Evolutionary conservation across 2,113 vertebrate genomes (phyloP), one percentile per base, ranked within the genome.

Genomic region (Talpa occidentalis): DNA sequence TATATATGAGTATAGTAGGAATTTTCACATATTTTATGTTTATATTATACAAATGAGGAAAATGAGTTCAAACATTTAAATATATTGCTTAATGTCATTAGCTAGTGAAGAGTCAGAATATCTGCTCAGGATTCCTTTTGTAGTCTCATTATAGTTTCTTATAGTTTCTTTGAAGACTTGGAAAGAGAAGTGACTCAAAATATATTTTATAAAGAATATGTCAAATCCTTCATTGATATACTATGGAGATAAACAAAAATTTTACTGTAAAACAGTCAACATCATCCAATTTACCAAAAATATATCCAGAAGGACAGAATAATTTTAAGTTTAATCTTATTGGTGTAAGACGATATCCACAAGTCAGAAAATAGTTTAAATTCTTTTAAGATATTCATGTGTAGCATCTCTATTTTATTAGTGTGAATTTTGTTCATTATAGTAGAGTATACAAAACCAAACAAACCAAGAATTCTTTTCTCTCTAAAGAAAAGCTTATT

Each of bases 341-440:
- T 76, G 37, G 1, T 52, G 6, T 30, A 59, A 69, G 79, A 21
- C 17, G 59, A 64, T 40, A 78, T 35, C 90, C 42, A 92, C 56
- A 70, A 59, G 7, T 2, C 90, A 81, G 21, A 78, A 93, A 97
- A 73, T 9, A 90, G 89, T 87, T 47, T 15, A 47, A 90, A 59
- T 66, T 77, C 1, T 83, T 49, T 67, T 22, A n/a, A 64, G 37
- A 3, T 70, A 93, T 78, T 47, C 44, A 47, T 76, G 62, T 69
- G 21, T 42, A 22, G 6, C 7, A 40, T 72, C 3, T 80, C 28
- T 79, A 32, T 49, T 54, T 30, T 32, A 54, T 67, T 74, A 21
- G 5, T 40, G 37, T 80, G 10, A 77, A 80, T 69, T 89, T 64
- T 44, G 3, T 84, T 88, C 40, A 69, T 84, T 88, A 44, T n/a